Evolutionary conservation across 37 sponge, comb jelly and placozoan genomes (phyloP), one percentile per base, ranked within the genome.

Genomic region (Aplysina aerophoba): DNA sequence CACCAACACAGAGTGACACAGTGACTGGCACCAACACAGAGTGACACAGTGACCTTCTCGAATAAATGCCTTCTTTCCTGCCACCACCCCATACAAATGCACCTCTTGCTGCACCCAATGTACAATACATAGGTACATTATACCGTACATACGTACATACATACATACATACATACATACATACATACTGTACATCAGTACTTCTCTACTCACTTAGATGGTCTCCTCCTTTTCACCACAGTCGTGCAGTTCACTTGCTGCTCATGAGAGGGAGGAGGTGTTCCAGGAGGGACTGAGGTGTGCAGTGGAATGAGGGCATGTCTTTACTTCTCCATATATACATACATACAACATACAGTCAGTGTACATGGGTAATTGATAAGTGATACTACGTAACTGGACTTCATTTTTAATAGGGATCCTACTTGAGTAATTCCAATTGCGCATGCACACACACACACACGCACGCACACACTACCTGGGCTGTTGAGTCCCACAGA

Each of bases 141-240:
- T 8, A 44, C 50, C 50, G 11, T 63, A 28, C 65, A 63, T 28
- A 8, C 11, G 11, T 12, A 3, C 11, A 8, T 24, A 8, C 65
- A 12, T 63, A 8, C 5, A 3, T 6, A 8, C 65, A 63, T 12
- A 3, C 65, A 63, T 12, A 63, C 4, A 63, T 6, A 63, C 65
- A 63, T n/a, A n/a, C n/a, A n/a, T n/a, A n/a, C n/a, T n/a, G n/a
- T n/a, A n/a, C n/a, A 15, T 28, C 71, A 68, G 25, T 15, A 16
- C 25, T 24, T 22, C 22, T 17, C 38, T 11, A 36, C 79, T 54
- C 79, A 78, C 55, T 37, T 54, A 37, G 79, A 69, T 69, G 35
- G 35, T 35, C 30, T 69, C 71, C 71, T 69, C 71, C 30, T 69
- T 35, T 69, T 69, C 31, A 69, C 71, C 27, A 69, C 34, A 31